Evolutionary conservation across 2,113 vertebrate species (phyloP).

Genomic region (Carettochelys insculpta): DNA sequence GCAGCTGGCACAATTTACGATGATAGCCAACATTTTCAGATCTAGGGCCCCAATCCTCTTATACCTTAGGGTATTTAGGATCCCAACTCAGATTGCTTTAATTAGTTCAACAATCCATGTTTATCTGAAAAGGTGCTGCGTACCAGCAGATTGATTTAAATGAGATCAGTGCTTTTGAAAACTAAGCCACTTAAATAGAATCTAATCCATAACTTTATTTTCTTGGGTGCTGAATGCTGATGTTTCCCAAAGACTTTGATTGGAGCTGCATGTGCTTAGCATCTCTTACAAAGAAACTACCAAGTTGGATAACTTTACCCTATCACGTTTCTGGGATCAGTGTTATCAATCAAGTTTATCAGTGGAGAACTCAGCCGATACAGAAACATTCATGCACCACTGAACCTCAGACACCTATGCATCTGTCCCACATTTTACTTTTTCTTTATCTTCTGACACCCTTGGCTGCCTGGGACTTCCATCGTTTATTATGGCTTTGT

Average conservation of each 20-base stretch:
- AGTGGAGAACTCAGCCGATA: not conserved
- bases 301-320: not conserved
- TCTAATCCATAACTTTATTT: not conserved
- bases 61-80: not conserved
- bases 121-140: not conserved
- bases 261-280: not conserved
- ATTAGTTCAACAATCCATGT: not conserved
- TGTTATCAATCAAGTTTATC: not conserved
- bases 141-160: not conserved
- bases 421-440: not conserved
- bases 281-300: not conserved
- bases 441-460: too few relatives aligned
- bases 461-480: too few relatives aligned
- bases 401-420: not conserved
- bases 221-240: not conserved
- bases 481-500: too few relatives aligned
- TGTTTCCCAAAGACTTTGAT: not conserved
- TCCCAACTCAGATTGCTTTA: not conserved
- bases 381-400: not conserved
- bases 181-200: not conserved
- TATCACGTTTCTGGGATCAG: not conserved
- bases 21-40: rapidly evolving
- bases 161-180: not conserved
- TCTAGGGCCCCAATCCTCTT: not conserved
- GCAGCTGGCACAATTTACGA: not conserved